Evolutionary conservation across 2,113 vertebrate species (phyloP).

Genomic region (Caretta caretta): DNA sequence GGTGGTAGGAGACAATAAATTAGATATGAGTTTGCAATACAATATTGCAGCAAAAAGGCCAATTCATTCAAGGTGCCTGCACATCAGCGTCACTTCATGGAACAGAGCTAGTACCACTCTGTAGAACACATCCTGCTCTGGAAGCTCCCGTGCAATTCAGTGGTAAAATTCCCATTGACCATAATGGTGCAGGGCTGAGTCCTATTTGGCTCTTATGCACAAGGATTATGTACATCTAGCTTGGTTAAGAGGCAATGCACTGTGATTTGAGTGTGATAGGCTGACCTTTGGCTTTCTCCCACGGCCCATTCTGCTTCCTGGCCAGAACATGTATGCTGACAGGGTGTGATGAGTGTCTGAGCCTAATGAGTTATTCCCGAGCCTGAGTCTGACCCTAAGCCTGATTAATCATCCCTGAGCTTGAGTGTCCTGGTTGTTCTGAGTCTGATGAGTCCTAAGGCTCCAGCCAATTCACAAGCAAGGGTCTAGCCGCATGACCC

Average conservation of each 20-base stretch:
- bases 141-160: background rate
- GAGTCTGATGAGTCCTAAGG: background rate
- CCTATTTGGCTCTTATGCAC: background rate
- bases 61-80: background rate
- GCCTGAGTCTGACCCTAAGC: too few species aligned
- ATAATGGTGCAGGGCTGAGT: background rate
- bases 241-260: background rate
- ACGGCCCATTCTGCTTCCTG: background rate
- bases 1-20: background rate
- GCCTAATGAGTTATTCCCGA: too few species aligned
- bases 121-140: background rate
- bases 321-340: background rate
- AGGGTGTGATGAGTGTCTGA: too few species aligned
- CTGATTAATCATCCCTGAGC: too few species aligned
- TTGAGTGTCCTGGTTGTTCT: too few species aligned
- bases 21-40: background rate
- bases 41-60: background rate
- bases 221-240: background rate
- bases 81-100: background rate
- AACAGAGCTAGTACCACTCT: background rate
- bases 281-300: background rate
- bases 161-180: background rate
- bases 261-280: background rate
- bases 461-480: background rate
- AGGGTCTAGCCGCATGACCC: background rate